Base-by-base conservation (phyloP, 2,888 invertebrate species). In the Cylloceria caligata region DNA sequence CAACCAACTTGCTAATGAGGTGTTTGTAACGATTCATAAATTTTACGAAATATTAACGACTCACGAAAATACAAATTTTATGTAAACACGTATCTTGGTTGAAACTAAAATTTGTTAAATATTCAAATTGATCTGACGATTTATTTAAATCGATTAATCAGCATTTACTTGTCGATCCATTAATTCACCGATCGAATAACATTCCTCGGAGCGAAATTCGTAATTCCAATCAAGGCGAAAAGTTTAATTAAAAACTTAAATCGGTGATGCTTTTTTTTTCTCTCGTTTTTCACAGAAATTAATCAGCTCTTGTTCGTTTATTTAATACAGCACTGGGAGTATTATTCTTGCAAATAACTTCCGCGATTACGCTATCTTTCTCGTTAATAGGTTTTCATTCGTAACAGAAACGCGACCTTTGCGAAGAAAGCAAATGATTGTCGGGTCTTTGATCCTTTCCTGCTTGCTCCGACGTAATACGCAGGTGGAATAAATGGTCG, bases 251-350 rank as follows among this genome's bases (percentile, higher is more conserved):
- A 42, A 9, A 49, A 19, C 47, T 47, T 47, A 2, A 49, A 19
- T 49, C 47, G 19, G 0, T 6, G 9, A 4, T 49, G 42, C 19
- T 49, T 47, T 47, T 16, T 16, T 16, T 47, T 47, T 16, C 3
- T 47, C n/a, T 49, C 6, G 5, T 19, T 4, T 21, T 1, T 2
- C 4, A 19, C 5, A 19, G 19, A 49, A 49, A 49, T 49, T 49
- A 49, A 49, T 49, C 47, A 49, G 47, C 47, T 49, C 47, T 49
- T 47, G 45, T 47, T 16, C 47, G 47, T 49, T 49, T 9, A 49
- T 49, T 49, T 19, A 16, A 49, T 49, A 13, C 2, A 24, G 24
- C 52, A 52, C 24, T 27, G 9, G 52, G 9, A 9, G 11, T 9
- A 24, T n/a, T n/a, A n/a, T 52, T 52, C 52, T 0, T 9, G 11